Evolutionary conservation across 2,113 vertebrate genomes (phyloP).

Genomic region (Calyptommatus sinebrachiatus): DNA sequence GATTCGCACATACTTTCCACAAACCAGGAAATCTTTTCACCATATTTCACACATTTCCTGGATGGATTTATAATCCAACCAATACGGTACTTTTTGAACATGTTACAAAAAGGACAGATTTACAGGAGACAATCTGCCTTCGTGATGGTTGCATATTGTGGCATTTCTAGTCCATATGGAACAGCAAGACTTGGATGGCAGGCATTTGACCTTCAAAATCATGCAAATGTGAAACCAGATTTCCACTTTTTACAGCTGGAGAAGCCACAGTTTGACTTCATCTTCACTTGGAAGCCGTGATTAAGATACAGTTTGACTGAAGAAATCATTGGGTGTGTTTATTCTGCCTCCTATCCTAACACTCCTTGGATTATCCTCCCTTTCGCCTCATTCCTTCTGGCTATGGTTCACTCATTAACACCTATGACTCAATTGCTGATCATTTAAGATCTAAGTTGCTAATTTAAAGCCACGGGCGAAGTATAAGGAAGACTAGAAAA

Average conservation of each 20-base stretch:
- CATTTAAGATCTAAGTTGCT: slow-evolving; percentile 72
- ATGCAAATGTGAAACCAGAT: slow-evolving; percentile 78
- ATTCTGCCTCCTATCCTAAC: slow-evolving; percentile 34
- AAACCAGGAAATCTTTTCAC: slow-evolving; percentile 45
- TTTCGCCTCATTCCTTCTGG: slow-evolving; percentile 62
- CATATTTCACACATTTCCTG: slow-evolving; percentile 63
- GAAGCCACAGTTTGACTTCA: slow-evolving; percentile 66
- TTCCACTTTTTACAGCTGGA: slow-evolving; percentile 76
- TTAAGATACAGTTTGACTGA: slow-evolving; percentile 73
- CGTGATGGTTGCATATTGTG: slow-evolving; percentile 84
- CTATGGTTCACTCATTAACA: slow-evolving; percentile 73
- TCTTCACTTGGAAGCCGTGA: slow-evolving; percentile 70
- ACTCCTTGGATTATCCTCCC: slow-evolving; percentile 35
- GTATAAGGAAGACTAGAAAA: slow-evolving; percentile 66
- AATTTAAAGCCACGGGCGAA: slow-evolving; percentile 72
- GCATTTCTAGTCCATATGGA: slow-evolving; percentile 87
- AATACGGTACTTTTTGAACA: slow-evolving; percentile 76
- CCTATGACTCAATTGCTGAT: slow-evolving; percentile 70
- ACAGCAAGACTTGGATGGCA: slow-evolving; percentile 81
- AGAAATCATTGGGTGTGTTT: slow-evolving; percentile 60
- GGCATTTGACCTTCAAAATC: slow-evolving; percentile 85
- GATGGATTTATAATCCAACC: slow-evolving; percentile 77
- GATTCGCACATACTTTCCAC: slow-evolving; percentile 31
- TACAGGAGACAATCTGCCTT: slow-evolving; percentile 84
- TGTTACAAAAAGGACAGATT: slow-evolving; percentile 82